phyloP scores from a whole-genome alignment of 1,140 invertebrate species.

The Ooceraea biroi region DNA sequence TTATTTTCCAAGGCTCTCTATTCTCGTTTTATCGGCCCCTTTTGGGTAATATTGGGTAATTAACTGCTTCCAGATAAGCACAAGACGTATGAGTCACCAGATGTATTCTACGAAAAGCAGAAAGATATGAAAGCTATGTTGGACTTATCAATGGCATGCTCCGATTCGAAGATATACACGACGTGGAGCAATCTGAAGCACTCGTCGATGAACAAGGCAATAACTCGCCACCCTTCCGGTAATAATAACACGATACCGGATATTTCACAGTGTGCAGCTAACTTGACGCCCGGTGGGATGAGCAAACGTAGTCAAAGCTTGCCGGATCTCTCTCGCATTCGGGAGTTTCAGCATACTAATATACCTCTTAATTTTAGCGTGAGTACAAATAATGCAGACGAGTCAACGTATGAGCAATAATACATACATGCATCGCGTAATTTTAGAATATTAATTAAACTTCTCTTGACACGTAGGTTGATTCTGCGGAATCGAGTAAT shows the following conservation, averaged over 20 bases:
- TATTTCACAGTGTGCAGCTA: conserved; percentile 76
- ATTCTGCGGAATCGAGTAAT: conserved; percentile 83
- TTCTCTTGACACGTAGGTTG: conserved; percentile 76
- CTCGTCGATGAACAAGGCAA: conserved; percentile 83
- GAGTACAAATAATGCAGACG: conserved; percentile 58
- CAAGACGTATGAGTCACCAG: conserved; percentile 79
- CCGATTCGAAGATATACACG: conserved; percentile 92
- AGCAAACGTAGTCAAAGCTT: conserved; percentile 82
- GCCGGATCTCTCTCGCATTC: conserved; percentile 80
- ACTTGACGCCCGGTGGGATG: conserved; percentile 60
- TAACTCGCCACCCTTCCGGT: conserved; percentile 90
- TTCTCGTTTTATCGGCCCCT: not conserved
- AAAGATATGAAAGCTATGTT: conserved; percentile 84
- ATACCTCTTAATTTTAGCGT: conserved; percentile 84
- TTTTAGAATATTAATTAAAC: conserved; percentile 33
- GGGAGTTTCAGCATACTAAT: conserved; percentile 76
- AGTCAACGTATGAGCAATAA: not conserved
- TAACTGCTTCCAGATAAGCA: conserved; percentile 80
- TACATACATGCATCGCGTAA: not conserved
- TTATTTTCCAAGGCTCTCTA: not conserved
- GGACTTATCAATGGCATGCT: conserved; percentile 93
- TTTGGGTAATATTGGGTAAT: not conserved
- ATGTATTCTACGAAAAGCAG: conserved; percentile 80
- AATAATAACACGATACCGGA: conserved; percentile 90
- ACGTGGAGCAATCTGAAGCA: conserved; percentile 94